phyloP scores from a whole-genome alignment of 2,888 invertebrate species.

The Eledona agricola region DNA sequence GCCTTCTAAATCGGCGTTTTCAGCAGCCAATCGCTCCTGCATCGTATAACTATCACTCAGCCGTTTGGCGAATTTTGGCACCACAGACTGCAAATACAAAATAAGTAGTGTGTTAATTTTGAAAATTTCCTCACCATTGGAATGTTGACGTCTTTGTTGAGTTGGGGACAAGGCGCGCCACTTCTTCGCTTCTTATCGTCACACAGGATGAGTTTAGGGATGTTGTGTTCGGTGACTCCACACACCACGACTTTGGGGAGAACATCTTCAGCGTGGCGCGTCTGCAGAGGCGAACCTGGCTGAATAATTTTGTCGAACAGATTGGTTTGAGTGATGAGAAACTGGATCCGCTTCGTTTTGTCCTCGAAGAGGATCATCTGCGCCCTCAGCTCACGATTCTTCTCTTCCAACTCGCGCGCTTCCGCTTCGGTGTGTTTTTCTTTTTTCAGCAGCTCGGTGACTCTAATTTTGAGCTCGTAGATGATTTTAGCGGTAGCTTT shows the following conservation, averaged over 20 bases:
- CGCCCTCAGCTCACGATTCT: constrained; percentile 67
- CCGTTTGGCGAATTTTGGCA: constrained; percentile 64
- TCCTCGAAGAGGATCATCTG: constrained; percentile 71
- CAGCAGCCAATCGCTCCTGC: constrained; percentile 73
- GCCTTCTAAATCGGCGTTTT: constrained; percentile 74
- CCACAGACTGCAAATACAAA: constrained; percentile 43
- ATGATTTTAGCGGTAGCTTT: constrained; percentile 63
- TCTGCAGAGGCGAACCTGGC: constrained; percentile 45
- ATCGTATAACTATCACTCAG: constrained; percentile 72
- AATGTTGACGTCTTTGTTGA: constrained; percentile 24
- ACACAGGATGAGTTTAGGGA: constrained; percentile 67
- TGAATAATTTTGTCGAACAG: constrained; percentile 56
- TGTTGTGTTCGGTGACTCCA: constrained; percentile 63
- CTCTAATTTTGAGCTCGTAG: constrained; percentile 58
- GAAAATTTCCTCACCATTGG: constrained; percentile 25
- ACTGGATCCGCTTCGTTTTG: constrained; percentile 68
- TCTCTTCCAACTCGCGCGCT: constrained; percentile 65
- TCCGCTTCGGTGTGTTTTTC: constrained; percentile 68
- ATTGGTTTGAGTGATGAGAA: constrained; percentile 63
- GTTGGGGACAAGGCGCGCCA: not conserved
- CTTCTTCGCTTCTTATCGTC: constrained; percentile 58
- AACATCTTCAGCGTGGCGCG: constrained; percentile 53
- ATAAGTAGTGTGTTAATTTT: constrained; percentile 1
- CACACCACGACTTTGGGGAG: constrained; percentile 67
- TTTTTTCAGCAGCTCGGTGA: constrained; percentile 65